These are phyloP conservation scores for Dolichotis patagonum DNA, from an alignment of 2,113 vertebrate species.

Conservation along the genomic window DNA sequence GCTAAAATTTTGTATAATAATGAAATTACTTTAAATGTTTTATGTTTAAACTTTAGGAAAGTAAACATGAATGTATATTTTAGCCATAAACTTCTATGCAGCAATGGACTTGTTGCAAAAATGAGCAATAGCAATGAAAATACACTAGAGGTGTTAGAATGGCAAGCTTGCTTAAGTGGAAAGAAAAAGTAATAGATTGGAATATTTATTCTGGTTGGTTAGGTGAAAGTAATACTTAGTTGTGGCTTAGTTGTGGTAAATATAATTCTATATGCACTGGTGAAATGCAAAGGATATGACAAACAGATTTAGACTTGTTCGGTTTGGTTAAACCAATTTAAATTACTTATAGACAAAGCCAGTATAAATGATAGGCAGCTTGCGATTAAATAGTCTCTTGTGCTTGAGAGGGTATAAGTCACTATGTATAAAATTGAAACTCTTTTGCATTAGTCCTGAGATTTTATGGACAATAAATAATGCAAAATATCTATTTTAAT, in stretches of 20 bases:
- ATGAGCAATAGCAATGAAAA: neutral
- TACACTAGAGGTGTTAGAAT: neutral
- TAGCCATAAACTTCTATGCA: neutral
- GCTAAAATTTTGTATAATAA: neutral
- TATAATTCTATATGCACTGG: neutral
- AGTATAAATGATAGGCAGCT: neutral
- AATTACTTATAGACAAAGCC: neutral
- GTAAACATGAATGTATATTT: neutral
- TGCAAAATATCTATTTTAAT: constrained; percentile 16
- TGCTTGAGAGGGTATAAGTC: neutral
- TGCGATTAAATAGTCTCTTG: neutral
- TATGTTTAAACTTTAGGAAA: neutral
- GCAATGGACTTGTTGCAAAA: neutral
- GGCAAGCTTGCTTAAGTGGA: neutral
- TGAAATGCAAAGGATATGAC: neutral
- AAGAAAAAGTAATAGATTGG: neutral
- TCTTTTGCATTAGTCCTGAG: neutral
- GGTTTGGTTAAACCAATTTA: neutral
- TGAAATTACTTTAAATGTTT: neutral
- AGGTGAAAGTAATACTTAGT: neutral
- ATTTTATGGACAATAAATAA: neutral
- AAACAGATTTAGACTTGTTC: neutral
- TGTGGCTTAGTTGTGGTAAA: neutral
- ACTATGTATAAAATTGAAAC: neutral
- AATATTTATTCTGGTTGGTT: neutral